Evolutionary conservation across 2,113 vertebrate genomes (phyloP).

Genomic region (Mormoops blainvillei): DNA sequence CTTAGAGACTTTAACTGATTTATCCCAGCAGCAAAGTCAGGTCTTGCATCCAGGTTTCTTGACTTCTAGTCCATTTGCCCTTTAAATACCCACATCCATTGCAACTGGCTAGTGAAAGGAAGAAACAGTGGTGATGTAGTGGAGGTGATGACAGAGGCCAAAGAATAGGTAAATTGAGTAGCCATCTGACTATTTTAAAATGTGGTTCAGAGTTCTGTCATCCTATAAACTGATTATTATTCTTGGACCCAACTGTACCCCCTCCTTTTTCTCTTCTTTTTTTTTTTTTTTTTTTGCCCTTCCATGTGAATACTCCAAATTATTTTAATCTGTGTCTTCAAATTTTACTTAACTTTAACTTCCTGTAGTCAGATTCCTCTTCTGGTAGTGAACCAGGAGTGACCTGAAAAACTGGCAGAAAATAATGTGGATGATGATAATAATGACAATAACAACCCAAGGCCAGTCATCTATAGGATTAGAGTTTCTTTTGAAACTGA

Average conservation of each 20-base stretch:
- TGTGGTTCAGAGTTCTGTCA: not conserved
- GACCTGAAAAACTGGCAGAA: slow-evolving; percentile 42
- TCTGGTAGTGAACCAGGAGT: slow-evolving; percentile 41
- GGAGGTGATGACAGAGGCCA: not conserved
- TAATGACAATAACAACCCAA: slow-evolving; percentile 14
- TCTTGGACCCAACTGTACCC: not conserved
- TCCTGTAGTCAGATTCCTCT: slow-evolving; percentile 20
- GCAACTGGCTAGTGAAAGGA: not conserved
- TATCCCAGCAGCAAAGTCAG: not conserved
- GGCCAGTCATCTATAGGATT: slow-evolving; percentile 5
- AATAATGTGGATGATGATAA: not conserved
- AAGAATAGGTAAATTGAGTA: not conserved
- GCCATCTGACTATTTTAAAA: not conserved
- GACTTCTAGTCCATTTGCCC: not conserved
- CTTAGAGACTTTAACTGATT: not conserved
- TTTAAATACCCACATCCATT: not conserved
- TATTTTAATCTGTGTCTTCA: slow-evolving; percentile 51
- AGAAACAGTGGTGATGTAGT: not conserved
- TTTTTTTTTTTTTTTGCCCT: not conserved
- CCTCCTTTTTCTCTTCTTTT: not conserved
- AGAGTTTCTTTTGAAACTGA: slow-evolving; percentile 55
- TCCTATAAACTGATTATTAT: not conserved
- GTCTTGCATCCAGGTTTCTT: not conserved
- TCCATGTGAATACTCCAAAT: slow-evolving; percentile 19
- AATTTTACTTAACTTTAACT: slow-evolving; percentile 40